phyloP scores from a whole-genome alignment of 2,888 invertebrate genomes.

The Anoncus sp. region DNA sequence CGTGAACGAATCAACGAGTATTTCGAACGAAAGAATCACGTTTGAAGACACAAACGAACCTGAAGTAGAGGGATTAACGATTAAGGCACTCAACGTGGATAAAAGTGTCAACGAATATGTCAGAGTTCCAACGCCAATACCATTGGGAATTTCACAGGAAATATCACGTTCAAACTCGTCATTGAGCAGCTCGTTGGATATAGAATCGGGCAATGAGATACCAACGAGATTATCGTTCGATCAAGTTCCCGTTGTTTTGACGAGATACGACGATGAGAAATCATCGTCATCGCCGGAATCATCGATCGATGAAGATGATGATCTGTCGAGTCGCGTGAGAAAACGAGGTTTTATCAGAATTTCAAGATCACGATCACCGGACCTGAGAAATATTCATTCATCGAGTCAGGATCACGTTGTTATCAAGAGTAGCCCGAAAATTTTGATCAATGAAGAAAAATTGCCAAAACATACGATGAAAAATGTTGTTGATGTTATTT shows the following conservation, averaged over 20 bases:
- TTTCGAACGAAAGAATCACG: conserved; percentile 20
- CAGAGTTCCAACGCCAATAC: conserved; percentile 78
- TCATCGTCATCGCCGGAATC: conserved; percentile 72
- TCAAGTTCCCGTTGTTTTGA: conserved; percentile 63
- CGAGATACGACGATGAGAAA: conserved; percentile 59
- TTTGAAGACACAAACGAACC: conserved; percentile 54
- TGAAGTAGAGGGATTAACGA: conserved; percentile 55
- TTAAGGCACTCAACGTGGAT: conserved; percentile 58
- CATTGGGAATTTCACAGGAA: conserved; percentile 72
- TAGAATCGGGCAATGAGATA: conserved; percentile 78
- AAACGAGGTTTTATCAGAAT: conserved; percentile 54
- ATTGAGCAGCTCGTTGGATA: conserved; percentile 73
- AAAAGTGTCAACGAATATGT: conserved; percentile 75
- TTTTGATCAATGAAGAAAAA: conserved; percentile 8
- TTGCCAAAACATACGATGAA: not conserved
- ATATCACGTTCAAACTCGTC: conserved; percentile 70
- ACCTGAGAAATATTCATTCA: conserved; percentile 26
- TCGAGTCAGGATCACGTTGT: conserved; percentile 28
- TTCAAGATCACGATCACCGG: conserved; percentile 57
- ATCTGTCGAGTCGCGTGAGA: conserved; percentile 48
- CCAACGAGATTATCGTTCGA: conserved; percentile 71
- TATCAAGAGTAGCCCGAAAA: conserved; percentile 31
- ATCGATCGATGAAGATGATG: conserved; percentile 69
- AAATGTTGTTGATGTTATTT: not conserved
- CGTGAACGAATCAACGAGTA: conserved; percentile 16